Conservation (phyloP, 2,888 invertebrate species). For the Lepidonotus clava region DNA sequence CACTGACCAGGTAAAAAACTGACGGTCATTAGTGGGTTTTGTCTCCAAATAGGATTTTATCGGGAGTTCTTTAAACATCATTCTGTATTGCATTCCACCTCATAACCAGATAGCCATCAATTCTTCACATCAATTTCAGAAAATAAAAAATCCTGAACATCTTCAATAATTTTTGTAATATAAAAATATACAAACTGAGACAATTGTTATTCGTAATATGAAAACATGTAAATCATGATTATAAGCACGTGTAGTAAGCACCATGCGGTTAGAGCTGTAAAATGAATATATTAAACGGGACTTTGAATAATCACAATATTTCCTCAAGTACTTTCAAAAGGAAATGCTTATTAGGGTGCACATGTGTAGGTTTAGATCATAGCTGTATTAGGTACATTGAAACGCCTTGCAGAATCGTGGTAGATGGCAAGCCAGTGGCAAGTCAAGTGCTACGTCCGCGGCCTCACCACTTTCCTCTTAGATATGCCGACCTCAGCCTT, state of each 20-base stretch:
- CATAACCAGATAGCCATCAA: not conserved
- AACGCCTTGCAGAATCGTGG: conserved; percentile 35
- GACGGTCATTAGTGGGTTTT: no score
- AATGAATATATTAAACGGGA: not conserved
- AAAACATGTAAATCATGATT: not conserved
- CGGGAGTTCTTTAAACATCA: no score
- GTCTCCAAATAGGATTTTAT: no score
- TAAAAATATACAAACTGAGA: not conserved
- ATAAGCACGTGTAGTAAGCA: conserved; percentile 5
- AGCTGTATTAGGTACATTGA: not conserved
- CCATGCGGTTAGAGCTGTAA: not conserved
- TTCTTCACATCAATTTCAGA: not conserved
- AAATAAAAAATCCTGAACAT: no score
- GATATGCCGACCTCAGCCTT: conserved; percentile 19
- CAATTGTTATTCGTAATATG: not conserved
- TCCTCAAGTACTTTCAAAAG: not conserved
- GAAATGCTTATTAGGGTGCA: not conserved
- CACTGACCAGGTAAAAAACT: no score
- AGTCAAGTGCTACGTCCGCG: not conserved
- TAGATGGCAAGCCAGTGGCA: conserved; percentile 30
- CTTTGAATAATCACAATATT: not conserved
- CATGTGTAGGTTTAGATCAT: conserved; percentile 20
- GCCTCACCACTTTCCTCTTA: conserved; percentile 10
- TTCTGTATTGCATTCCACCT: not conserved
- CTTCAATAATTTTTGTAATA: not conserved